Conservation (phyloP, 2,888 invertebrate species). For the Atethmia centrago region DNA sequence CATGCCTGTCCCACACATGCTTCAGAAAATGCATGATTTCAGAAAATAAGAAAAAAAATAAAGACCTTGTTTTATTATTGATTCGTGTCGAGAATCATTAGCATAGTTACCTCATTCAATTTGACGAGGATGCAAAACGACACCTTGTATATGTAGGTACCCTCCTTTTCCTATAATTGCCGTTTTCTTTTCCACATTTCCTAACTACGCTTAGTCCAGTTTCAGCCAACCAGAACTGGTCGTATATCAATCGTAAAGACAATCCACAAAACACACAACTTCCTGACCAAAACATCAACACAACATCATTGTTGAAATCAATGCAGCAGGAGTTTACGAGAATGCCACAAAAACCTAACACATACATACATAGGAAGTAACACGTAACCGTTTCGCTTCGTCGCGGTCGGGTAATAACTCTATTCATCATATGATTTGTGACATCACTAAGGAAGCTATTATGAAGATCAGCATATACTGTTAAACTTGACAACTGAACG, state of each 20-base stretch:
- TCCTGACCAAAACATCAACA: slow-evolving; percentile 43
- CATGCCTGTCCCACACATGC: too few species aligned
- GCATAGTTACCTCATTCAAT: too few species aligned
- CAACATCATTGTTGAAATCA: slow-evolving; percentile 40
- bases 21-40: too few species aligned
- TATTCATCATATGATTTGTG: slow-evolving; percentile 44
- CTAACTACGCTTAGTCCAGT: too few species aligned
- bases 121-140: too few species aligned
- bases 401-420: slow-evolving; percentile 38
- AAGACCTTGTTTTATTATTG: too few species aligned
- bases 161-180: too few species aligned
- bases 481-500: neutral
- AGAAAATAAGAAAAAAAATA: too few species aligned
- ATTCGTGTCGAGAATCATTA: too few species aligned
- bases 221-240: neutral
- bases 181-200: too few species aligned
- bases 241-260: neutral
- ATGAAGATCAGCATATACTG: neutral
- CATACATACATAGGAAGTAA: slow-evolving; percentile 55
- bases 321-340: slow-evolving; percentile 54
- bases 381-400: slow-evolving; percentile 55
- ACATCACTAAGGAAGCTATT: slow-evolving; percentile 41
- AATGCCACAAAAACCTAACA: slow-evolving; percentile 44
- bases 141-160: too few species aligned
- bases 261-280: slow-evolving; percentile 27